These are phyloP conservation scores for Lacanobia oleracea DNA, from an alignment of 2,888 invertebrate genomes.

Conservation along the genomic window DNA sequence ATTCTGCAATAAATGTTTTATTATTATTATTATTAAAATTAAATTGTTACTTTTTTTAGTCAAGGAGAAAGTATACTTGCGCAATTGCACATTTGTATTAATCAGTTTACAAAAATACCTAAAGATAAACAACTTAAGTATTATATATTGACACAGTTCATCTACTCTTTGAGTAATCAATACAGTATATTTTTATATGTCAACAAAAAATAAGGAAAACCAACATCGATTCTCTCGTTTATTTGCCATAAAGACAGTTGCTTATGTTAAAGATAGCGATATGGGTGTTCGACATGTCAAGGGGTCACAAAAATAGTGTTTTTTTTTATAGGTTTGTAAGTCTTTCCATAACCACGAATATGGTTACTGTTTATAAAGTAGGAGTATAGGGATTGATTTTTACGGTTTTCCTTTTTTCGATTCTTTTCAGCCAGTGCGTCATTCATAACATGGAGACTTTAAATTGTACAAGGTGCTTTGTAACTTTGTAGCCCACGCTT, in stretches of 20 bases:
- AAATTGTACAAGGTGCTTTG: too few relatives aligned
- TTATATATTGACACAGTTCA: constrained; percentile 6
- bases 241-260: constrained; percentile 28
- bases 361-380: background rate
- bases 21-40: too few relatives aligned
- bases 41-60: too few relatives aligned
- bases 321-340: constrained; percentile 12
- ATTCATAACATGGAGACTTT: too few relatives aligned
- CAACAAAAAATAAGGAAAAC: constrained; percentile 14
- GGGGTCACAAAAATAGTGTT: background rate
- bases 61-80: too few relatives aligned
- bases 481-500: too few relatives aligned
- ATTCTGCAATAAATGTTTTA: too few relatives aligned
- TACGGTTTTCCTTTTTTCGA: background rate
- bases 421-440: too few relatives aligned
- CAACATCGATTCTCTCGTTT: constrained; percentile 15
- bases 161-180: background rate
- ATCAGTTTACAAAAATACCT: background rate
- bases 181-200: constrained; percentile 19
- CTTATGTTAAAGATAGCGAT: constrained; percentile 3
- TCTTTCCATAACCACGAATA: background rate
- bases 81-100: too few relatives aligned
- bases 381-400: background rate
- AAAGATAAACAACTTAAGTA: constrained; percentile 4
- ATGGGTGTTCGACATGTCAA: constrained; percentile 32